These are phyloP conservation scores for Macrosiphum euphorbiae DNA, from an alignment of 2,888 invertebrate genomes.

Conservation along the genomic window DNA sequence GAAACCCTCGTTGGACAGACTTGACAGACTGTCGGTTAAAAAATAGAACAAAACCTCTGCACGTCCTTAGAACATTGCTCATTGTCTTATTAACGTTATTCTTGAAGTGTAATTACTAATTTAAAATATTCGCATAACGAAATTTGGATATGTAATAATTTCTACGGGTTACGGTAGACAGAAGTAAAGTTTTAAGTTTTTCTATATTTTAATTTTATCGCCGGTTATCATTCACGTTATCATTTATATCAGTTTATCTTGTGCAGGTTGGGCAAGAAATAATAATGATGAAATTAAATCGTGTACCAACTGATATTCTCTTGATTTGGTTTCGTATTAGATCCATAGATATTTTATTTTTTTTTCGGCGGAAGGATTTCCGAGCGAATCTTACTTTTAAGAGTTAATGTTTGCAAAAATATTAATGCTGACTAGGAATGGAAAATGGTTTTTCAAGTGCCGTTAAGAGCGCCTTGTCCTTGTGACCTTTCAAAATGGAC, in stretches of 20 bases:
- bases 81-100: not conserved
- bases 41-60: not conserved
- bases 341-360: too few species aligned
- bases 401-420: too few species aligned
- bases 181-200: not conserved
- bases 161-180: not conserved
- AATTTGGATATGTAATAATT: not conserved
- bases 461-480: too few species aligned
- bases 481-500: too few species aligned
- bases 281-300: not conserved
- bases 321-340: not conserved
- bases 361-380: too few species aligned
- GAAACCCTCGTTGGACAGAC: slow-evolving; percentile 29
- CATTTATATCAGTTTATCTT: slow-evolving; percentile 12
- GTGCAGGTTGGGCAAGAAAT: not conserved
- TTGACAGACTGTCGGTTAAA: not conserved
- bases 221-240: slow-evolving; percentile 13
- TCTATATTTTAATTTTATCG: not conserved
- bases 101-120: not conserved
- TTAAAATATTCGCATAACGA: slow-evolving; percentile 32
- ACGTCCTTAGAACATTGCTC: slow-evolving; percentile 29
- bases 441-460: too few species aligned
- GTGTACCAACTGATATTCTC: not conserved
- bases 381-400: too few species aligned
- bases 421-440: too few species aligned